These are phyloP conservation scores for Nothura maculosa DNA, from an alignment of 2,797 vertebrate genomes.

Conservation along the genomic window DNA sequence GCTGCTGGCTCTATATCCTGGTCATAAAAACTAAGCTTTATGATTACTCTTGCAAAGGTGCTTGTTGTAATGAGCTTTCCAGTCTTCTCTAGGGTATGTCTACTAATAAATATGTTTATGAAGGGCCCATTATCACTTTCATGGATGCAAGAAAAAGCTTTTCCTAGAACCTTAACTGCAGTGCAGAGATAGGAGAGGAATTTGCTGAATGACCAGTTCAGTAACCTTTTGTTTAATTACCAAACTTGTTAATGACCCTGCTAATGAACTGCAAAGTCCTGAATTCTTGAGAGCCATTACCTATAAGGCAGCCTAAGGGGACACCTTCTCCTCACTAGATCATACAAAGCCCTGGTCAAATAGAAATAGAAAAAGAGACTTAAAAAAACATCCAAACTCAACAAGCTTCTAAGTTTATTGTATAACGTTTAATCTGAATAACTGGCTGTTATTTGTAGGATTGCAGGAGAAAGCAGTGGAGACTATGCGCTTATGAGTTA, in stretches of 20 bases:
- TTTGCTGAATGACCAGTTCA: not conserved
- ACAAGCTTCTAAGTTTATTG: rapidly evolving
- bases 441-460: not conserved
- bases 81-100: not conserved
- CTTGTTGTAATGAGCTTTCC: not conserved
- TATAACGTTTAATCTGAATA: not conserved
- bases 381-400: rapidly evolving
- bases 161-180: not conserved
- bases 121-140: not conserved
- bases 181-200: not conserved
- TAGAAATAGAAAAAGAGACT: not conserved
- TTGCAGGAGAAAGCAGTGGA: not conserved
- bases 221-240: slow-evolving; percentile 1
- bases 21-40: not conserved
- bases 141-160: not conserved
- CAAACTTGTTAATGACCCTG: not conserved
- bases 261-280: slow-evolving; percentile 3
- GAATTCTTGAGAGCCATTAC: not conserved
- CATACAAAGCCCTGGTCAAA: not conserved
- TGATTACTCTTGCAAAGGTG: not conserved
- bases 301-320: not conserved
- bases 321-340: not conserved
- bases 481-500: not conserved
- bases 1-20: not conserved
- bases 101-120: not conserved